Evolutionary conservation across 1,140 invertebrate species (phyloP).

Genomic region (Physella acuta): DNA sequence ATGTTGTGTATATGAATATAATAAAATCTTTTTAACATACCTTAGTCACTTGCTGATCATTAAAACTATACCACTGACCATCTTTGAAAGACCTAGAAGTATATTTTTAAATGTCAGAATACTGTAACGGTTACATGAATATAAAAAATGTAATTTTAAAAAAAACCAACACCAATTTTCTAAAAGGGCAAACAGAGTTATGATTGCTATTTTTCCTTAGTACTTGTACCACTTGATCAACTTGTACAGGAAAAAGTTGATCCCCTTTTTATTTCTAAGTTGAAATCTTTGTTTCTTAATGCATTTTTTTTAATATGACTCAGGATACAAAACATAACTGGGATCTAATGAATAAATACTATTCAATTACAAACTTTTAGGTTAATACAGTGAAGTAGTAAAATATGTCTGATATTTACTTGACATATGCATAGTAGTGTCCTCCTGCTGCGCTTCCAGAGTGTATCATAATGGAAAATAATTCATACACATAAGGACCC

Average conservation of each 20-base stretch:
- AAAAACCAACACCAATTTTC: not conserved
- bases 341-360: no score
- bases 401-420: conserved; percentile 76
- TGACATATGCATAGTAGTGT: conserved; percentile 93
- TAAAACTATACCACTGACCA: conserved; percentile 67
- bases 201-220: no score
- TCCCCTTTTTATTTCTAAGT: no score
- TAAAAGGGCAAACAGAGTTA: no score
- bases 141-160: not conserved
- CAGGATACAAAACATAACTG: no score
- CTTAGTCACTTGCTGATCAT: conserved; percentile 64
- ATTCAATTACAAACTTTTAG: not conserved
- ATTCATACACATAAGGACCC: conserved; percentile 81
- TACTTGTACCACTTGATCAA: no score
- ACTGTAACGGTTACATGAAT: no score
- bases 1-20: not conserved
- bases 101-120: no score
- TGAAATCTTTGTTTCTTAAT: no score
- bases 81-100: conserved; percentile 65
- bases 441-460: conserved; percentile 88
- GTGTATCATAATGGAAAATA: conserved; percentile 93
- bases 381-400: not conserved
- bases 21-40: conserved; percentile 30
- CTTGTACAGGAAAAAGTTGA: no score
- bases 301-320: no score